phyloP scores from a whole-genome alignment of 2,113 vertebrate species.

The Manacus vitellinus region DNA sequence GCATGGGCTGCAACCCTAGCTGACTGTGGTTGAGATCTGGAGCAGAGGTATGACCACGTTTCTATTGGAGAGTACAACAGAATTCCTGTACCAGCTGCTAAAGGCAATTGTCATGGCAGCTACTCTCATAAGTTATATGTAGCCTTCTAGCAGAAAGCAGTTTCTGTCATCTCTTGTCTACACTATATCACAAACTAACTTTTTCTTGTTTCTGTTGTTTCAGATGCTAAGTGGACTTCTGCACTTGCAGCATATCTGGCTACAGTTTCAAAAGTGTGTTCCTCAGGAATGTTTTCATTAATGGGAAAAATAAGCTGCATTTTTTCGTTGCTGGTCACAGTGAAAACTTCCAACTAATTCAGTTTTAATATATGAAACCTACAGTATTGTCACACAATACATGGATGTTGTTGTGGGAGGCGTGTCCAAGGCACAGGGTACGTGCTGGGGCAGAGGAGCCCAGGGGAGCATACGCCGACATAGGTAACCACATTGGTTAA shows the following conservation, averaged over 20 bases:
- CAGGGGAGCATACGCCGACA: no score
- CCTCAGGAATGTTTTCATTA: not conserved
- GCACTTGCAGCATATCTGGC: not conserved
- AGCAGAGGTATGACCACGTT: fast-evolving
- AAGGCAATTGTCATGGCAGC: not conserved
- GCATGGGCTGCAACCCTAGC: not conserved
- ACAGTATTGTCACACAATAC: not conserved
- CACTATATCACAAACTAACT: not conserved
- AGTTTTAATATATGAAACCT: not conserved
- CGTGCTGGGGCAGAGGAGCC: no score
- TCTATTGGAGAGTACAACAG: not conserved
- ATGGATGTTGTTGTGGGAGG: not conserved
- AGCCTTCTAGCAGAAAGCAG: not conserved
- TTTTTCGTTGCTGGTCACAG: not conserved
- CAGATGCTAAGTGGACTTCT: not conserved
- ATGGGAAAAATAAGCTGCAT: not conserved
- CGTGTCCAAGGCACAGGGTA: no score
- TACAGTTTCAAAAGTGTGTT: not conserved
- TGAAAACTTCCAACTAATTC: not conserved
- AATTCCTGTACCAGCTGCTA: not conserved
- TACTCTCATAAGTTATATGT: not conserved
- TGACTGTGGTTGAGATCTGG: not conserved
- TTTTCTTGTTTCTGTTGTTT: not conserved
- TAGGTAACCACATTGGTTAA: no score
- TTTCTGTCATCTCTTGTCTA: not conserved